These are phyloP conservation scores for Protobothrops flavoviridis DNA, from an alignment of 2,113 vertebrate genomes.

Conservation along the genomic window DNA sequence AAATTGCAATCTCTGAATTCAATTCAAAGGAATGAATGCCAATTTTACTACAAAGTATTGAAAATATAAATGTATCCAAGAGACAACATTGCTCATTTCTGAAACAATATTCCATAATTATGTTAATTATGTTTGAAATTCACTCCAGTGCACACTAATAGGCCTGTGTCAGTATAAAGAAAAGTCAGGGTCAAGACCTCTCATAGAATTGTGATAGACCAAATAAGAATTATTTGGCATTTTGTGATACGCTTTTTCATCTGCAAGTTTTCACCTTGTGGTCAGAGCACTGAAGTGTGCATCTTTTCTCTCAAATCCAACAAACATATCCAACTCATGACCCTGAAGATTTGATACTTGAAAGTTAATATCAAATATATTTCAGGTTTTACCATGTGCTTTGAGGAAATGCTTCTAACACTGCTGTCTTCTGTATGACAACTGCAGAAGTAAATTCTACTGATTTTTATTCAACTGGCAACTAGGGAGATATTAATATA, in stretches of 20 bases:
- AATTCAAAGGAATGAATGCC: not conserved
- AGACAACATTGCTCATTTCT: not conserved
- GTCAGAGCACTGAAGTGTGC: not conserved
- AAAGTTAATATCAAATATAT: not conserved
- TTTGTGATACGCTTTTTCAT: not conserved
- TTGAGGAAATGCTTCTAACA: not conserved
- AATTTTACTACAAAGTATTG: not conserved
- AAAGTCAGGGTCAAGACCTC: not conserved
- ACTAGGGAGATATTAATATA: not conserved
- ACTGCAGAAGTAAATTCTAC: not conserved
- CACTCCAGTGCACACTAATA: not conserved
- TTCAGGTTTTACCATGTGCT: not conserved
- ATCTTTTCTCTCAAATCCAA: not conserved
- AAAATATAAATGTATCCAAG: not conserved
- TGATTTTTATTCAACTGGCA: not conserved
- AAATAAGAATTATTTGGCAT: not conserved
- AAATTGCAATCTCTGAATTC: not conserved
- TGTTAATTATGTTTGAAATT: not conserved
- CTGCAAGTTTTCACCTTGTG: not conserved
- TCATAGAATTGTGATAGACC: not conserved
- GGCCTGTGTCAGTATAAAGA: not conserved
- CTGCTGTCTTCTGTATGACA: not conserved
- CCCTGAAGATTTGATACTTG: not conserved
- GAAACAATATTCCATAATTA: not conserved
- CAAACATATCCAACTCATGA: not conserved